Percentiles rank a stretch among this genome's conserved stretches.
Evolutionary conservation across 1,140 invertebrate genomes (phyloP).

Genomic region (Drosophila ercepeae): DNA sequence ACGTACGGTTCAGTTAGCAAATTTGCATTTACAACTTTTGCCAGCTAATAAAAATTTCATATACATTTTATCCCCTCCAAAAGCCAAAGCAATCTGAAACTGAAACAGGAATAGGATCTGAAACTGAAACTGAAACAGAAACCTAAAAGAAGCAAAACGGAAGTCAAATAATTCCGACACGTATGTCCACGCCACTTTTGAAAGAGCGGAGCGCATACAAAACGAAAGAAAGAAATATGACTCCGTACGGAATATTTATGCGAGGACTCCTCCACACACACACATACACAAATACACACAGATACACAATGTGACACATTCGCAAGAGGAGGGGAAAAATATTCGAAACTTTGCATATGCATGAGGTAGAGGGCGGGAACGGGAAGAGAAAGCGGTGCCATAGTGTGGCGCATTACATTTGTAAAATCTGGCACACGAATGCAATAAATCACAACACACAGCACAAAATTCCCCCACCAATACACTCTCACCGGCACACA

Average conservation of each 20-base stretch:
- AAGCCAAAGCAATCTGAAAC: slow-evolving; percentile 1
- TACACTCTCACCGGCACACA: slow-evolving; percentile 25
- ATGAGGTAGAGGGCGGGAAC: slow-evolving; percentile 41
- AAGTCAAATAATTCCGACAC: slow-evolving; percentile 79
- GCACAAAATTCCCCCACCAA: slow-evolving; percentile 56
- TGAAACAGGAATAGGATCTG: slow-evolving; percentile 17
- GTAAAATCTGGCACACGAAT: slow-evolving; percentile 83
- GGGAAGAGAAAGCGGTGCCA: slow-evolving; percentile 21
- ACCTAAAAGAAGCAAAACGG: slow-evolving; percentile 18
- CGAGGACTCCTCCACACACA: slow-evolving; percentile 33
- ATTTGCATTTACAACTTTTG: slow-evolving; percentile 48
- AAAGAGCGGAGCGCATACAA: slow-evolving; percentile 66
- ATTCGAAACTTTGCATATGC: slow-evolving; percentile 80
- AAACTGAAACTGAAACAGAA: slow-evolving; percentile 20
- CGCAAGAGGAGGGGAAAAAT: slow-evolving; percentile 54
- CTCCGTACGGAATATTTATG: slow-evolving; percentile 72
- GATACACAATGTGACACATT: slow-evolving; percentile 60
- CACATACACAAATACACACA: slow-evolving; percentile 14
- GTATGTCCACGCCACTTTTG: slow-evolving; percentile 75
- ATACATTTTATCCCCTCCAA: slow-evolving; percentile 45
- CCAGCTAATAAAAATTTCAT: slow-evolving; percentile 66
- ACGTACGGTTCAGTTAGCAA: slow-evolving; percentile 24
- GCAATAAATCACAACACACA: slow-evolving; percentile 81
- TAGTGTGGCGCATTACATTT: slow-evolving; percentile 75
- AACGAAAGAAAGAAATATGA: slow-evolving; percentile 76